A percentile compares a stretch with the other conserved stretches of the same genome.
phyloP scores from a whole-genome alignment of 2,888 invertebrate species.

The Perizoma affinitatum region DNA sequence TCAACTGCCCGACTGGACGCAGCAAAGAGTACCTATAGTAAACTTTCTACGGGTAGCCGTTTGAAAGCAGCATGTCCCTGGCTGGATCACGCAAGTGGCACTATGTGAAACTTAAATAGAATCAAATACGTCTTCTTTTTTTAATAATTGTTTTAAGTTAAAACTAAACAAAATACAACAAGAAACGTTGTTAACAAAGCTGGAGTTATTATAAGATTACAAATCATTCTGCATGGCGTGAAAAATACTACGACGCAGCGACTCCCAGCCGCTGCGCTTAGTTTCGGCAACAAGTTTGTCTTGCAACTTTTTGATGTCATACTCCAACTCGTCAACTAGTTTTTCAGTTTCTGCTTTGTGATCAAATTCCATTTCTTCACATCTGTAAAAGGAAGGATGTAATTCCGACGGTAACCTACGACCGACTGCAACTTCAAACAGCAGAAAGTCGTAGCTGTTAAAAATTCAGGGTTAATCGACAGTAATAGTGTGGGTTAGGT shows the following conservation, averaged over 20 bases:
- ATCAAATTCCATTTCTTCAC: slow-evolving; percentile 61
- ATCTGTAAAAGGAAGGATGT: slow-evolving; percentile 47
- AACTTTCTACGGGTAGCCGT: no score
- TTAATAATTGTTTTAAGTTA: no score
- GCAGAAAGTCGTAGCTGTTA: no score
- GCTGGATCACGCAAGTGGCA: no score
- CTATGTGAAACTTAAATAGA: no score
- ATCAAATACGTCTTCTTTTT: no score
- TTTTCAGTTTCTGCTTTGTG: slow-evolving; percentile 61
- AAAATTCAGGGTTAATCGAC: no score
- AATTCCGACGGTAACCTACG: neutral
- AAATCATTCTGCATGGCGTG: slow-evolving; percentile 72
- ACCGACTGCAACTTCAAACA: neutral
- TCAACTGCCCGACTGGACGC: no score
- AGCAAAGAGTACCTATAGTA: no score
- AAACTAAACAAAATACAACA: slow-evolving; percentile 10
- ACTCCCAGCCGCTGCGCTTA: slow-evolving; percentile 67
- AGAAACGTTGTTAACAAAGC: slow-evolving; percentile 6
- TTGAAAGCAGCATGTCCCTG: no score
- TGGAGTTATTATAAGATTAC: slow-evolving; percentile 37
- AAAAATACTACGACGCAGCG: slow-evolving; percentile 62
- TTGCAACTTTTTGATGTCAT: slow-evolving; percentile 65
- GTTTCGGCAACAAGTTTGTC: slow-evolving; percentile 68
- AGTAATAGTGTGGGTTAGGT: no score
- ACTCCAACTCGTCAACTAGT: slow-evolving; percentile 64